Conservation (phyloP, 2,888 invertebrate species). For the Spilarctia lutea region DNA sequence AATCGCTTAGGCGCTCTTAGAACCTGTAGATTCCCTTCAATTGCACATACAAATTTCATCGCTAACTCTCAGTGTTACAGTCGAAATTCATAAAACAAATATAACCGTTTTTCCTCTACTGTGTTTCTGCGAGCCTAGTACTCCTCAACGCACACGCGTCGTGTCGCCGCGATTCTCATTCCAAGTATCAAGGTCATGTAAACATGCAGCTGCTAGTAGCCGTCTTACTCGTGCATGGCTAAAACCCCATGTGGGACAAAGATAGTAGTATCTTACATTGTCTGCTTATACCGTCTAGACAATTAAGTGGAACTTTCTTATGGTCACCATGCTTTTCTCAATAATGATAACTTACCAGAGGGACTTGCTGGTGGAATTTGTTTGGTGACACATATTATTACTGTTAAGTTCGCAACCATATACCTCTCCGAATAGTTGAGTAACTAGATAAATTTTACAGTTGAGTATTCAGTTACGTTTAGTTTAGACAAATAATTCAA, state of each 20-base stretch:
- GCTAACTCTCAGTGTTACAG: conserved; percentile 32
- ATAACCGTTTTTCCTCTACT: conserved; percentile 49
- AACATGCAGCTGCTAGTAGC: conserved; percentile 64
- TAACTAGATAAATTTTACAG: neutral
- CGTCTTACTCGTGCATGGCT: conserved; percentile 62
- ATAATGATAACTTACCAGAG: conserved; percentile 46
- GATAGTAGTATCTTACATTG: conserved; percentile 54
- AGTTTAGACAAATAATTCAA: neutral
- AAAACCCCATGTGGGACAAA: conserved; percentile 55
- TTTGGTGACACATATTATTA: conserved; percentile 20
- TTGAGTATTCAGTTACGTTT: neutral
- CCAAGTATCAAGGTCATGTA: conserved; percentile 80
- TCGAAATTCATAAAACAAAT: conserved; percentile 37
- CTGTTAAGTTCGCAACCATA: neutral
- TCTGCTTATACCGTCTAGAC: conserved; percentile 66
- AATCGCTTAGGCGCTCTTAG: conserved; percentile 41
- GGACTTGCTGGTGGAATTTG: conserved; percentile 20
- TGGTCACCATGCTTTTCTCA: conserved; percentile 65
- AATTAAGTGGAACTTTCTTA: conserved; percentile 72
- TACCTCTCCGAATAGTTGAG: neutral
- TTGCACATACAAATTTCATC: conserved; percentile 31
- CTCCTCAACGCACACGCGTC: conserved; percentile 74
- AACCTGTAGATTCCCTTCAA: conserved; percentile 46
- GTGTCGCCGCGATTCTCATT: conserved; percentile 71
- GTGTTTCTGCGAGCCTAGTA: conserved; percentile 76